Base-by-base conservation (phyloP, 2,797 vertebrate species). In the Decapterus maruadsi region DNA sequence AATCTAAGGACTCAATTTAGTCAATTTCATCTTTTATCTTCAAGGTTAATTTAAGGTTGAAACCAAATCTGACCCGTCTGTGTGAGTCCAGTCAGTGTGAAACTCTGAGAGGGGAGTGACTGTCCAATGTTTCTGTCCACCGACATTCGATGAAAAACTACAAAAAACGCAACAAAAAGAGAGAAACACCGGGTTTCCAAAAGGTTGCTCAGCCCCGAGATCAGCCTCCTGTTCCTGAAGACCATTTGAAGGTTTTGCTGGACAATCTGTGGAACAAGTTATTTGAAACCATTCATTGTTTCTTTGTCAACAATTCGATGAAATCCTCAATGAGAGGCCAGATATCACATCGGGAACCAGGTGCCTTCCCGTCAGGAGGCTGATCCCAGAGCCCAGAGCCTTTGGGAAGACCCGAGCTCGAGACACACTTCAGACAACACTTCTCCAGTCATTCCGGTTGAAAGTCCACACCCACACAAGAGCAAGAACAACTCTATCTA, bases 401-500 rank as follows among this genome's bases (percentile, higher is more conserved):
- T 88, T 72, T 72, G 68, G 76, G 51, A 84, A 36, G 26, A 65
- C 69, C 59, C 8, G 31, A 72, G 26, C 51, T 67, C 77, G 67
- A 71, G 29, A 88, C 75, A 72, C 17, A 71, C 50, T 67, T 78
- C 26, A 78, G 68, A 84, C 75, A 66, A 58, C 55, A 48, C 29
- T 26, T 75, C 46, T 67, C 36, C 85, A 77, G 40, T 82, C 89
- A 83, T 46, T 81, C 89, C 12, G 26, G 54, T 82, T n/a, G 12
- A 82, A 68, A 72, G 66, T 77, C 43, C 82, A 77, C 89, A 87
- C 68, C 38, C 83, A 89, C 85, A 69, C 87, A 80, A 81, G 80
- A 90, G 86, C 82, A 1, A 69, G 54, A 85, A 78, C 81, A 22
- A 83, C 89, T 91, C 88, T n/a, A 74, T 56, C 87, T 88, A 90